phyloP scores from a whole-genome alignment of 2,797 vertebrate genomes.

The Malurus splendens region DNA sequence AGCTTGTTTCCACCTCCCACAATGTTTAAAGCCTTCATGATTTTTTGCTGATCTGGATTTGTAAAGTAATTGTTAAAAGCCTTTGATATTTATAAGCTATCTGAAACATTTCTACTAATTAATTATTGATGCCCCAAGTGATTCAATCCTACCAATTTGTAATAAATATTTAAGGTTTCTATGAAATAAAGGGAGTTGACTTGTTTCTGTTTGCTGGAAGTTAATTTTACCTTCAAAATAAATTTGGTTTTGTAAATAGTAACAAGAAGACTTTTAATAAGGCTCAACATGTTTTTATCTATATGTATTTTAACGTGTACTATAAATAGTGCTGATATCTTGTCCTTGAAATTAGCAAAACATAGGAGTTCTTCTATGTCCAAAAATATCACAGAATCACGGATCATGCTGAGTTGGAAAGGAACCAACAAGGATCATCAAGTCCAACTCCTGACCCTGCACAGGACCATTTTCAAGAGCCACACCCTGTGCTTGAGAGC shows the following conservation, averaged over 20 bases:
- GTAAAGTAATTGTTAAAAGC: slow-evolving; percentile 64
- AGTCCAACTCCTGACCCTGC: not conserved
- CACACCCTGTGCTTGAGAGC: not conserved
- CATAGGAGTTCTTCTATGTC: not conserved
- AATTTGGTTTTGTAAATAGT: slow-evolving; percentile 10
- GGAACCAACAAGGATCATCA: not conserved
- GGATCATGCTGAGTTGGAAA: not conserved
- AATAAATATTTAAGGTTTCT: slow-evolving; percentile 67
- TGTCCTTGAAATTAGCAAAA: not conserved
- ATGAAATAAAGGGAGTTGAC: not conserved
- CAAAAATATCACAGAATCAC: not conserved
- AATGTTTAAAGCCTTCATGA: slow-evolving; percentile 41
- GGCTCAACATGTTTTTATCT: not conserved
- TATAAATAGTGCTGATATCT: not conserved
- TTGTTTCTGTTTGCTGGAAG: not conserved
- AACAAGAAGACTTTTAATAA: not conserved
- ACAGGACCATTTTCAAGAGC: too few species aligned
- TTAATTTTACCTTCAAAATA: not conserved
- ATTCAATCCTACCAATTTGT: slow-evolving; percentile 25
- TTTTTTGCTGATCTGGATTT: slow-evolving; percentile 55
- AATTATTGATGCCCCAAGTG: slow-evolving; percentile 69
- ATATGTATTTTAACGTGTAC: not conserved
- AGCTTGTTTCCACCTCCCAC: slow-evolving; percentile 49
- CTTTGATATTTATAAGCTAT: slow-evolving; percentile 69
- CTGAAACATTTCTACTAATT: slow-evolving; percentile 59